A percentile compares a stretch with the other conserved stretches of the same genome.
Evolutionary conservation across 2,797 vertebrate species (phyloP).

Genomic region (Tinamus major): DNA sequence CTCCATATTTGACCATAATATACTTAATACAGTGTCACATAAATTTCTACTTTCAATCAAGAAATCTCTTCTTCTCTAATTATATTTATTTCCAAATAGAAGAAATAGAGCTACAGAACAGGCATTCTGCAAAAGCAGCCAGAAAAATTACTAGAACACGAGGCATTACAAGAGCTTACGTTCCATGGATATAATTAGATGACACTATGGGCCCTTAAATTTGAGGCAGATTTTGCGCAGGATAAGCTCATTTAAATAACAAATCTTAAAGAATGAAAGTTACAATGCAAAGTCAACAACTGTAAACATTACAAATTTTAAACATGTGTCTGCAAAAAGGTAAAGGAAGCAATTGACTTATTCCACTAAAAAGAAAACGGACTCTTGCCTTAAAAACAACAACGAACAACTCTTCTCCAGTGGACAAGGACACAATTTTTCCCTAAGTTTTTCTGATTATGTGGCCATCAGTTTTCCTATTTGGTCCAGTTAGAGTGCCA

Average conservation of each 20-base stretch:
- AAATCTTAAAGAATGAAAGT: conserved; percentile 3
- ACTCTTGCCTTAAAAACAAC: background rate
- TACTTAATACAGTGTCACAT: background rate
- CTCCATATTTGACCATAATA: background rate
- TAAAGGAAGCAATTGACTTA: conserved; percentile 32
- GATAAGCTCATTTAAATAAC: background rate
- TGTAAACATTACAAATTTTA: conserved; percentile 48
- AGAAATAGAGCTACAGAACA: background rate
- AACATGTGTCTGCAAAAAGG: conserved; percentile 8
- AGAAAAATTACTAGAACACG: background rate
- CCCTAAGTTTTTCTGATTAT: conserved; percentile 3
- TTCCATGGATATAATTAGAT: background rate
- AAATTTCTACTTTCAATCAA: background rate
- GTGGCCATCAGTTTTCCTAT: conserved; percentile 32
- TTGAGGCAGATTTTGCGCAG: background rate
- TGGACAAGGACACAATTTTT: background rate
- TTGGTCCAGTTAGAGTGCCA: conserved; percentile 44
- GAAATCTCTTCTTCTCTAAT: background rate
- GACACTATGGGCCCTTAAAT: background rate
- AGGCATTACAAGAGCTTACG: background rate
- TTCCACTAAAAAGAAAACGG: conserved; percentile 11
- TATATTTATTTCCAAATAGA: background rate
- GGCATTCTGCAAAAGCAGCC: background rate
- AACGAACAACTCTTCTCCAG: background rate
- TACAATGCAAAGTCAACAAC: conserved; percentile 17